phyloP scores from a whole-genome alignment of 2,888 invertebrate species.

The Lepetodrilus schrolli region DNA sequence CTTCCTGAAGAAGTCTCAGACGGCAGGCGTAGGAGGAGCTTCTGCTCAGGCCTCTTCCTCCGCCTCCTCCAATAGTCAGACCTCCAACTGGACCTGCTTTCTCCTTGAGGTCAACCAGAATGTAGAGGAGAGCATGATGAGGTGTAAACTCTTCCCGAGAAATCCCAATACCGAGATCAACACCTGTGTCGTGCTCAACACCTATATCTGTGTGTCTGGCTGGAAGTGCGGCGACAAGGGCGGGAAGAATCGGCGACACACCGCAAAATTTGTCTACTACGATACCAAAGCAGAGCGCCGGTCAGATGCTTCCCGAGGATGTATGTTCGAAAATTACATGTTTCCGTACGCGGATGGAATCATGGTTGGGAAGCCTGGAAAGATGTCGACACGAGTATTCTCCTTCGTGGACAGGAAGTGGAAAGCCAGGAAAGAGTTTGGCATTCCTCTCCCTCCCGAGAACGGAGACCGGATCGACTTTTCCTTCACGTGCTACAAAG shows the following conservation, averaged over 20 bases:
- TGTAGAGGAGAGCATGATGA: slow-evolving; percentile 41
- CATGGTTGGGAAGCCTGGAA: slow-evolving; percentile 50
- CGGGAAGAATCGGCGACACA: slow-evolving; percentile 34
- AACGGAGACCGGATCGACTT: slow-evolving; percentile 48
- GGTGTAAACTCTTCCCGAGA: slow-evolving; percentile 47
- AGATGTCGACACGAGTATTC: slow-evolving; percentile 44
- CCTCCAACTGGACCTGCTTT: slow-evolving; percentile 38
- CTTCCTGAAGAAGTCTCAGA: background rate
- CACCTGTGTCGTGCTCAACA: slow-evolving; percentile 43
- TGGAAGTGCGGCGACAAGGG: slow-evolving; percentile 45
- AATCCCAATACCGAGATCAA: slow-evolving; percentile 45
- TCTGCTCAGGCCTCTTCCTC: no score
- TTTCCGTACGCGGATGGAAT: slow-evolving; percentile 49
- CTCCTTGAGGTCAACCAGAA: slow-evolving; percentile 48
- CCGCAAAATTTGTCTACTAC: slow-evolving; percentile 44
- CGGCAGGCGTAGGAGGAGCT: background rate
- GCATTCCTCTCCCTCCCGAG: slow-evolving; percentile 44
- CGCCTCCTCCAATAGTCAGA: background rate
- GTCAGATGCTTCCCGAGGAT: slow-evolving; percentile 45
- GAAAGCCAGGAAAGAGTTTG: slow-evolving; percentile 38
- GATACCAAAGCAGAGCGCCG: slow-evolving; percentile 41
- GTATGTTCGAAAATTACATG: slow-evolving; percentile 47
- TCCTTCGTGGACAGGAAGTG: slow-evolving; percentile 44
- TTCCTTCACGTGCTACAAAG: slow-evolving; percentile 44
- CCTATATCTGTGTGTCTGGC: slow-evolving; percentile 52